A percentile compares a stretch with the other conserved stretches of the same genome.
Conservation (phyloP, 2,888 invertebrate genomes). For the Argyresthia goedartella region DNA sequence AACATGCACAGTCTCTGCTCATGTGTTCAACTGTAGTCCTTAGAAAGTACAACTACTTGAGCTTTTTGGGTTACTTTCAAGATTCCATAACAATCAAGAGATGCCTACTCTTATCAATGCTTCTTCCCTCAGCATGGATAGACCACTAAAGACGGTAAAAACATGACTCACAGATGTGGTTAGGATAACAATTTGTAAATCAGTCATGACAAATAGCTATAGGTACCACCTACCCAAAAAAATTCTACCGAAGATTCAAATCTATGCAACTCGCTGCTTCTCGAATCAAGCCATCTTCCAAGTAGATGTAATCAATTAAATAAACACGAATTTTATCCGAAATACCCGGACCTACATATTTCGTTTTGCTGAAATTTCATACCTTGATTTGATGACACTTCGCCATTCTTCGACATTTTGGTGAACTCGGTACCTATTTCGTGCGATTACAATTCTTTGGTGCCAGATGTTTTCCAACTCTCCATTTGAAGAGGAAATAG, state of each 20-base stretch:
- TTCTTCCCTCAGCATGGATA: too few species aligned
- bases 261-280: too few species aligned
- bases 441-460: constrained; percentile 37
- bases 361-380: constrained; percentile 17
- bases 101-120: too few species aligned
- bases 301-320: too few species aligned
- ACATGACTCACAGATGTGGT: background rate
- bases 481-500: constrained; percentile 45
- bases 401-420: constrained; percentile 81
- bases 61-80: too few species aligned
- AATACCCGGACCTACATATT: too few species aligned
- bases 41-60: too few species aligned
- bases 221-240: background rate
- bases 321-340: too few species aligned
- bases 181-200: background rate
- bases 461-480: constrained; percentile 32
- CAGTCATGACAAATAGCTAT: background rate
- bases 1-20: too few species aligned
- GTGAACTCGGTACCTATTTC: constrained; percentile 17
- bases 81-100: too few species aligned
- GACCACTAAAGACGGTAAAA: background rate
- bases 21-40: too few species aligned
- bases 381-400: constrained; percentile 76
- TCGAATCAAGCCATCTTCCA: too few species aligned
- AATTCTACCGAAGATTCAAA: background rate